Evolutionary conservation across 2,888 invertebrate species (phyloP), one percentile per base, ranked within the genome.

Genomic region (Allolobophora icterica): DNA sequence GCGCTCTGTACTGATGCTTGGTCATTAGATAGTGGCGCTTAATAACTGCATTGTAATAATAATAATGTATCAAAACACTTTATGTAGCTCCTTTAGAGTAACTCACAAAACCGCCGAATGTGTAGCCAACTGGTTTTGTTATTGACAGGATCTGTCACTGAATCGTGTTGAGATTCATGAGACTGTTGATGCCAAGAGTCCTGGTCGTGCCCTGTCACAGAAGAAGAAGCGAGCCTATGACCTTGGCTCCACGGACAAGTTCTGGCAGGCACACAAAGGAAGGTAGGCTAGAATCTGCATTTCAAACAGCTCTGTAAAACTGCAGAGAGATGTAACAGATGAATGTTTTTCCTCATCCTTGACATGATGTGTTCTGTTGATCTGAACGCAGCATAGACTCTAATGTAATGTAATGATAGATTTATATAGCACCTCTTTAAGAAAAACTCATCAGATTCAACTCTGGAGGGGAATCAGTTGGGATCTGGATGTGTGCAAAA

Each of bases 191-290:
- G 94, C 94, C 30, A 93, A 92, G 90, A 94, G 94, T n/a, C 93
- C 93, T 34, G 94, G 95, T 17, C 94, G 94, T 90, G 93, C 94
- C 90, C 92, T 94, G 90, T 94, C 94, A 90, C 94, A 94, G 90
- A 94, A 95, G 92, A 98, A 98, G 95, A 97, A 97, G 38, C 97
- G 98, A 94, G 96, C 97, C 1, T 99, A 98, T 95, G 99, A 99
- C 95, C 96, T 99, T 91, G 98, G 98, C 94, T 96, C 97, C 38
- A 97, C 96, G 13, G 99, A 99, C 95, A 97, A 97, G 92, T 97
- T 99, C 94, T 99, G 99, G 99, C 96, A 96, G 42, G 97, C 97
- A 91, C 98, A 99, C 94, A 99, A 99, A 95, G 99, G 99, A 40
- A 98, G 95, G 95, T 95, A 91, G 89, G 91, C 15, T 17, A 45